Conservation (phyloP, 2,113 vertebrate species). For the Thinocorus orbignyianus region DNA sequence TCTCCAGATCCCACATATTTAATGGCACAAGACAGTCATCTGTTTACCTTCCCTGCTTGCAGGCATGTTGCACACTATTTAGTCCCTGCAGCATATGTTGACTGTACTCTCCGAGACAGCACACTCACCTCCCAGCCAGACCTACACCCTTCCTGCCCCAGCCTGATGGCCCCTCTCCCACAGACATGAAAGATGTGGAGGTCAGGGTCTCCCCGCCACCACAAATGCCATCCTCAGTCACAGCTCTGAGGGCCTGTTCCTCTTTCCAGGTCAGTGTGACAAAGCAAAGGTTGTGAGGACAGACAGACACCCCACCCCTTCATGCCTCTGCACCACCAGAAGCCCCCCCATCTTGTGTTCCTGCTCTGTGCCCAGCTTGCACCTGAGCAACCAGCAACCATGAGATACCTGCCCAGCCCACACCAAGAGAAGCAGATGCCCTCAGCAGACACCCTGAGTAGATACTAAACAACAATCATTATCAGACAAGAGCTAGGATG, state of each 20-base stretch:
- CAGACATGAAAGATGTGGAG: accelerated
- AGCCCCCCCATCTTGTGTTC: background rate
- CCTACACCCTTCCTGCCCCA: background rate
- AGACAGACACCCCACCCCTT: background rate
- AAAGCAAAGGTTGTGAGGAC: background rate
- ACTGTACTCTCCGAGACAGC: background rate
- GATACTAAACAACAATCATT: background rate
- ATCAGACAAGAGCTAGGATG: background rate
- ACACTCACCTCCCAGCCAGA: background rate
- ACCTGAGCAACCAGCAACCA: background rate
- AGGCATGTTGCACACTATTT: background rate
- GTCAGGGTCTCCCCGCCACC: background rate
- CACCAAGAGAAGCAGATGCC: background rate
- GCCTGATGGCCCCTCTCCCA: background rate
- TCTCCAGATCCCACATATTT: background rate
- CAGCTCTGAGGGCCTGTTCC: background rate
- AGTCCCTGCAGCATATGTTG: background rate
- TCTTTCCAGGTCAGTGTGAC: background rate
- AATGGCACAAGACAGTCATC: background rate
- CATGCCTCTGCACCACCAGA: background rate
- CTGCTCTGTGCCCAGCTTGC: background rate
- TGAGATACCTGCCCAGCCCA: background rate
- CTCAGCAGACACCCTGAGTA: background rate
- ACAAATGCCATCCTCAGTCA: background rate
- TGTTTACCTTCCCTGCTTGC: constrained; percentile 26